Evolutionary conservation across 2,113 vertebrate genomes (phyloP).

Genomic region (Anoplopoma fimbria): DNA sequence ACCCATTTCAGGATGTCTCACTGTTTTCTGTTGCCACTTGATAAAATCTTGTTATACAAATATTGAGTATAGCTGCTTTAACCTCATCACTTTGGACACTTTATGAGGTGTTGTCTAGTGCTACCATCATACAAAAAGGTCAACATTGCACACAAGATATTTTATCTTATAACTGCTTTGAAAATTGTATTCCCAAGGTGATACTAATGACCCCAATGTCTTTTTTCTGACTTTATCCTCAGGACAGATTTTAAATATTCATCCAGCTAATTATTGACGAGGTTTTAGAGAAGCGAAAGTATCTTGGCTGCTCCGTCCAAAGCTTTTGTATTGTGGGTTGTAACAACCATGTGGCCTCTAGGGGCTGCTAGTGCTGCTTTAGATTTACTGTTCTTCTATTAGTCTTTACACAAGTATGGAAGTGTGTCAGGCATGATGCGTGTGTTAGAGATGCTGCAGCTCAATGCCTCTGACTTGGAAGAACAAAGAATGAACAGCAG

Average conservation of each 20-base stretch:
- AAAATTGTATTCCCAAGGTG: not conserved
- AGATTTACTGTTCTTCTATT: not conserved
- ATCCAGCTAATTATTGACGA: not conserved
- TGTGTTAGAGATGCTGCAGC: constrained; percentile 34
- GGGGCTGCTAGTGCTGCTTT: not conserved
- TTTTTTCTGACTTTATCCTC: not conserved
- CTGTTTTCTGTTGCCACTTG: not conserved
- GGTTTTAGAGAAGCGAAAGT: not conserved
- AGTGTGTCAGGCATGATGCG: constrained; percentile 2
- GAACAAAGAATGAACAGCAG: constrained; percentile 43
- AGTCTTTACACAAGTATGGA: not conserved
- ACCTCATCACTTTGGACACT: not conserved
- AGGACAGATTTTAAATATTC: not conserved
- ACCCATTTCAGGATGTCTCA: too few species aligned
- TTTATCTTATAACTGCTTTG: not conserved
- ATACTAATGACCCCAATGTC: not conserved
- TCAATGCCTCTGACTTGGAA: constrained; percentile 39
- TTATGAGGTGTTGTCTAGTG: not conserved
- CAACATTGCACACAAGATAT: not conserved
- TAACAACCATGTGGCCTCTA: not conserved
- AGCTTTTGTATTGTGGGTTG: not conserved
- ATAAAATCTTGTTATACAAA: not conserved
- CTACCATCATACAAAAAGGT: not conserved
- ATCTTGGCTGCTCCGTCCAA: not conserved
- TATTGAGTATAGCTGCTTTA: not conserved